Conservation (phyloP, 92 coral and sea anemone species). For the Zoanthus gigantus region DNA sequence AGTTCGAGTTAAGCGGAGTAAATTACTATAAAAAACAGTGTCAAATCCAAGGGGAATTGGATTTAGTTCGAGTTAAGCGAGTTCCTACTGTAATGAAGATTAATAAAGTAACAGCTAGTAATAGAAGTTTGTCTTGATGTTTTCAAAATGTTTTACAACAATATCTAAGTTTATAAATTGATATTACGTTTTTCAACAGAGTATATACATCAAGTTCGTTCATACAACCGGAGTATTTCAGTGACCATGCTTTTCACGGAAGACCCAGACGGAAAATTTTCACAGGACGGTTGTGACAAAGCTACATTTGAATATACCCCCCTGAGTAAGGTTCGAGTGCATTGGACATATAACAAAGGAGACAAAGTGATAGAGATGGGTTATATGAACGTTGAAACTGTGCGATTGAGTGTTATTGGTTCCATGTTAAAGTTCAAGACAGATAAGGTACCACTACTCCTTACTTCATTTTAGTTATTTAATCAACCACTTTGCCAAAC, state of each 20-base stretch:
- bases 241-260: conserved; percentile 95
- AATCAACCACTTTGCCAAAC: not conserved
- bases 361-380: conserved; percentile 96
- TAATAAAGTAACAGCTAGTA: too few species aligned
- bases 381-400: conserved; percentile 84
- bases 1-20: too few species aligned
- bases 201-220: conserved; percentile 95
- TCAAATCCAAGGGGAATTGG: too few species aligned
- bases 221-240: conserved; percentile 88
- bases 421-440: conserved; percentile 49
- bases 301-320: conserved; percentile 73
- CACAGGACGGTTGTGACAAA: conserved; percentile 76
- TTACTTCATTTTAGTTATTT: too few species aligned
- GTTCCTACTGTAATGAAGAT: too few species aligned
- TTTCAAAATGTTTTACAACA: too few species aligned
- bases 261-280: conserved; percentile 72
- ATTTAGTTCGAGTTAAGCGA: too few species aligned
- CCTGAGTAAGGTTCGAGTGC: conserved; percentile 86
- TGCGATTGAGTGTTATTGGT: conserved; percentile 70
- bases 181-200: conserved; percentile 54
- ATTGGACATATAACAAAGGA: conserved; percentile 98
- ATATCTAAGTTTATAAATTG: not conserved
- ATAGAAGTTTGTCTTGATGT: too few species aligned
- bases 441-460: conserved; percentile 28
- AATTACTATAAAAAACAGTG: too few species aligned